phyloP scores from a whole-genome alignment of 2,888 invertebrate genomes.

The Heteromurus nitidus region DNA sequence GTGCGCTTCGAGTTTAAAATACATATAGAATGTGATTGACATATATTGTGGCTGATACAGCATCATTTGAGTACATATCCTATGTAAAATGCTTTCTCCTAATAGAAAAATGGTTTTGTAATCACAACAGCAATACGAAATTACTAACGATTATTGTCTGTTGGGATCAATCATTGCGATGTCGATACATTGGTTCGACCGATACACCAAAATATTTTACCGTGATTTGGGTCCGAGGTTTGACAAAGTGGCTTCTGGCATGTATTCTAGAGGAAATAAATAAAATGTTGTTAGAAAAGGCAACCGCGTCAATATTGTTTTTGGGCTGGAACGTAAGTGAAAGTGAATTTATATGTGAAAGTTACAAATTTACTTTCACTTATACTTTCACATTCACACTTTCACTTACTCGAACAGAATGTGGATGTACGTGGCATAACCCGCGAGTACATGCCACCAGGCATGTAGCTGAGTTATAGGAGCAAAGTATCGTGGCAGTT shows the following conservation, averaged over 20 bases:
- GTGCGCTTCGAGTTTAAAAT: too few relatives aligned
- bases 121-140: not conserved
- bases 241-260: conserved; percentile 71
- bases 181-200: conserved; percentile 64
- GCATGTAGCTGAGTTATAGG: conserved; percentile 76
- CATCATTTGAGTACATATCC: too few relatives aligned
- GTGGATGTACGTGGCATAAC: conserved; percentile 76
- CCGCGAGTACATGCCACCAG: conserved; percentile 77
- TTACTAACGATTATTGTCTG: conserved; percentile 37
- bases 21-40: too few relatives aligned
- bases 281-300: too few relatives aligned
- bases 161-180: conserved; percentile 59
- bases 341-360: too few relatives aligned
- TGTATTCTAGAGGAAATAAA: conserved; percentile 66
- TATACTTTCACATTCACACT: too few relatives aligned
- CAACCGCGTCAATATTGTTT: too few relatives aligned
- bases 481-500: conserved; percentile 72
- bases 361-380: too few relatives aligned
- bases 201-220: conserved; percentile 68
- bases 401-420: conserved; percentile 74
- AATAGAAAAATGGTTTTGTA: too few relatives aligned
- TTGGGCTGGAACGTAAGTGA: too few relatives aligned
- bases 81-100: too few relatives aligned
- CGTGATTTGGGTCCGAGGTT: conserved; percentile 67
- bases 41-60: too few relatives aligned